Conservation (phyloP, 2,797 vertebrate genomes). For the Rhabdophis nuchalis region DNA sequence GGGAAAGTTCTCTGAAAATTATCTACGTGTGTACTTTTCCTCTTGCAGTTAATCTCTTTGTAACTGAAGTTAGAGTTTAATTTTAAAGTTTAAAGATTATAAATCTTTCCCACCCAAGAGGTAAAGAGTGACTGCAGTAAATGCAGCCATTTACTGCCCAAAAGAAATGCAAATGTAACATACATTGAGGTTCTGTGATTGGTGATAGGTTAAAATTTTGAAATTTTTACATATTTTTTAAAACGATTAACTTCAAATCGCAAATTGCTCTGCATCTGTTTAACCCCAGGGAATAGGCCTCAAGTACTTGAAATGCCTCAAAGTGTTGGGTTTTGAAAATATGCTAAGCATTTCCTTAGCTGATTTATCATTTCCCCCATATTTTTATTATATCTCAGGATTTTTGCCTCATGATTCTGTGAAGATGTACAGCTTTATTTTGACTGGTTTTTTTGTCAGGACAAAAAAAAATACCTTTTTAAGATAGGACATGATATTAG, state of each 20-base stretch:
- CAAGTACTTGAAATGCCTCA: constrained; percentile 9
- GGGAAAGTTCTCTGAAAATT: constrained; percentile 2
- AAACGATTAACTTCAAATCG: background rate
- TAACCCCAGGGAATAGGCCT: background rate
- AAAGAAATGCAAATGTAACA: background rate
- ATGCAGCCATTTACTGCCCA: background rate
- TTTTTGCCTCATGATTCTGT: constrained; percentile 17
- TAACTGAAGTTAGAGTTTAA: background rate
- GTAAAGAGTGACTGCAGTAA: background rate
- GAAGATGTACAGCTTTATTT: constrained; percentile 30
- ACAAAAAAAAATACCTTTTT: background rate
- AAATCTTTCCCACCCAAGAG: background rate
- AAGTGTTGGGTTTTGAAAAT: background rate
- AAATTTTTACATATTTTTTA: background rate
- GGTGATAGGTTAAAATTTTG: background rate
- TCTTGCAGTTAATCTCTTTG: background rate
- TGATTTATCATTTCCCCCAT: constrained; percentile 9
- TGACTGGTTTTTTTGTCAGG: background rate
- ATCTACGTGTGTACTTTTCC: constrained; percentile 7
- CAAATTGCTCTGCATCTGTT: background rate
- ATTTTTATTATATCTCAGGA: background rate
- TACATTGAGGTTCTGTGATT: background rate
- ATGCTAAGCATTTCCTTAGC: background rate
- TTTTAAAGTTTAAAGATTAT: background rate
- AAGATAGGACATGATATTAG: constrained; percentile 49